phyloP scores from a whole-genome alignment of 2,113 vertebrate species.

The Aix galericulata region DNA sequence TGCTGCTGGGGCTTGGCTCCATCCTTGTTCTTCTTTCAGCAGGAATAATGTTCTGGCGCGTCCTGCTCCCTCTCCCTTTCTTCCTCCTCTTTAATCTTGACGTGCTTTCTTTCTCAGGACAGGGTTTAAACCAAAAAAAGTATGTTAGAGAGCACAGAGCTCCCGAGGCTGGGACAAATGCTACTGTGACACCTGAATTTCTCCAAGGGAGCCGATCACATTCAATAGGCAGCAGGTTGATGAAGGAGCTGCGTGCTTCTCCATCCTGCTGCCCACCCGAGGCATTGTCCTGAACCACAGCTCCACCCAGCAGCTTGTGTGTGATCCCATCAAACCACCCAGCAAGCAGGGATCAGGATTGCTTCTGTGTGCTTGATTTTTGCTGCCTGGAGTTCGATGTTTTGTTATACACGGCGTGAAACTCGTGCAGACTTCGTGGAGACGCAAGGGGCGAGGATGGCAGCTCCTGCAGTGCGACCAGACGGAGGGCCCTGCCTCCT shows the following conservation, averaged over 20 bases:
- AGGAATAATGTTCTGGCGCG: neutral
- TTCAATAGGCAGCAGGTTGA: neutral
- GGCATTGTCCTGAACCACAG: neutral
- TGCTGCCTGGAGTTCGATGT: neutral
- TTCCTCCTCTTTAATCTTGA: neutral
- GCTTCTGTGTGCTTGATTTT: neutral
- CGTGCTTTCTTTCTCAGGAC: neutral
- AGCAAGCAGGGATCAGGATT: neutral
- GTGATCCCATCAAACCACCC: neutral
- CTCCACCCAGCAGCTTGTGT: neutral
- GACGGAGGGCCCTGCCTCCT: neutral
- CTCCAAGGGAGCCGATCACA: neutral
- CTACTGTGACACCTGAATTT: neutral
- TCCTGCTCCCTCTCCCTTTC: neutral
- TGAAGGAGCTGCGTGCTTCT: neutral
- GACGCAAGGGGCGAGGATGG: fast-evolving
- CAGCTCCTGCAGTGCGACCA: neutral
- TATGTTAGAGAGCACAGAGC: neutral
- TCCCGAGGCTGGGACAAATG: neutral
- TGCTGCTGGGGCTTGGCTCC: neutral
- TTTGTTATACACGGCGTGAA: neutral
- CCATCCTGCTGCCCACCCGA: neutral
- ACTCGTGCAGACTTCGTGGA: neutral
- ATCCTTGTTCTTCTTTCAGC: neutral
- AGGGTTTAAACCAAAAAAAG: neutral